These are phyloP conservation scores for Campylomormyrus tamandua DNA, from an alignment of 2,113 vertebrate genomes.

Conservation along the genomic window DNA sequence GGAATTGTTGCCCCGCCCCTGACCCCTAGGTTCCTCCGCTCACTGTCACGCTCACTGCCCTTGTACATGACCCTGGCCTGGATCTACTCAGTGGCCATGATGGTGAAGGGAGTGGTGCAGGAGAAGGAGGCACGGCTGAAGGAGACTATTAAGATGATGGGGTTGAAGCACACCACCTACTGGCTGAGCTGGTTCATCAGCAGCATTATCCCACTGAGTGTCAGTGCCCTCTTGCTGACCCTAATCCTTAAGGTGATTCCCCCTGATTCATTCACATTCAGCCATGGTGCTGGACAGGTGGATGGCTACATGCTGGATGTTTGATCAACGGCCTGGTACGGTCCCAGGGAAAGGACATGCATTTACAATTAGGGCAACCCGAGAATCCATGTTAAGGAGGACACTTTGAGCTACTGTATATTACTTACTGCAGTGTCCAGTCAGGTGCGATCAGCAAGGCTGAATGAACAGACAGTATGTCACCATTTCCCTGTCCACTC, in stretches of 20 bases:
- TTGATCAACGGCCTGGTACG: not conserved
- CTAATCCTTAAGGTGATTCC: constrained; percentile 84
- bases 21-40: constrained; percentile 73
- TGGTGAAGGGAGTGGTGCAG: constrained; percentile 82
- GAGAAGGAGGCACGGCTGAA: constrained; percentile 92
- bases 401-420: not conserved
- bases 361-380: not conserved
- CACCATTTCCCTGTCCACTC: not conserved
- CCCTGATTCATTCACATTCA: constrained; percentile 42
- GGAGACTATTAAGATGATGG: constrained; percentile 92
- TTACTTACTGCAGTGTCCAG: not conserved
- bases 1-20: not conserved
- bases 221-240: constrained; percentile 76
- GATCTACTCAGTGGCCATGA: constrained; percentile 92
- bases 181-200: constrained; percentile 95
- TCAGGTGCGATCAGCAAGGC: not conserved
- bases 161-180: constrained; percentile 73
- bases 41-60: constrained; percentile 77
- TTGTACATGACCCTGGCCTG: constrained; percentile 91
- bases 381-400: not conserved
- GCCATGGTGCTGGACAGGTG: not conserved
- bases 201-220: constrained; percentile 70
- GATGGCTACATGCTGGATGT: not conserved
- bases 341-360: not conserved
- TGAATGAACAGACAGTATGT: not conserved